phyloP scores from a whole-genome alignment of 2,797 vertebrate genomes.

The Chrysocyon brachyurus region DNA sequence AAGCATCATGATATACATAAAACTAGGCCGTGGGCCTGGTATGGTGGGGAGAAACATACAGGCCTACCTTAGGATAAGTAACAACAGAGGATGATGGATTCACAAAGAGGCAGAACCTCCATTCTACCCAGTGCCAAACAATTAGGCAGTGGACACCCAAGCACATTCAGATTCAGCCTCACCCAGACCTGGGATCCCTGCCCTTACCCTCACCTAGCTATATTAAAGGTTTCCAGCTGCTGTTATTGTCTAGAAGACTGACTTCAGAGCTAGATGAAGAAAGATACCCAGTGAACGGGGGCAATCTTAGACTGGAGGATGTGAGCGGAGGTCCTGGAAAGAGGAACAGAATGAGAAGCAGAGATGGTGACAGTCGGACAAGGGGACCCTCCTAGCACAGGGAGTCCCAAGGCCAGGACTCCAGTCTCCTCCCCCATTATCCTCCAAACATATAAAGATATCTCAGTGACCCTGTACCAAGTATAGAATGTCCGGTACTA shows the following conservation, averaged over 20 bases:
- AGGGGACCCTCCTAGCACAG: not conserved
- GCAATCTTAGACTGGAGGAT: conserved; percentile 32
- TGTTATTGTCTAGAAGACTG: conserved; percentile 57
- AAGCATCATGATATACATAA: not conserved
- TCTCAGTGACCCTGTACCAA: not conserved
- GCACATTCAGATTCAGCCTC: conserved; percentile 38
- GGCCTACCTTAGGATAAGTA: conserved; percentile 29
- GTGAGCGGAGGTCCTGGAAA: conserved; percentile 63
- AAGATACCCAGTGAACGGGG: not conserved
- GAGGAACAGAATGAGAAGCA: conserved; percentile 55
- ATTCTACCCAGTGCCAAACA: conserved; percentile 1
- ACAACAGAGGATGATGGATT: not conserved
- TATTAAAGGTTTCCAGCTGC: conserved; percentile 69
- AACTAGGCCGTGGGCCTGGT: not conserved
- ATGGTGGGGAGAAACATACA: not conserved
- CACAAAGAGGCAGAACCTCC: not conserved
- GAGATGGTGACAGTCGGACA: not conserved
- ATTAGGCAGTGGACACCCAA: not conserved
- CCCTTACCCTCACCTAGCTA: conserved; percentile 55
- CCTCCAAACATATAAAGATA: conserved; percentile 53
- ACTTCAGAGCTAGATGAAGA: conserved; percentile 70
- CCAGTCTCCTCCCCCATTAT: conserved; percentile 16
- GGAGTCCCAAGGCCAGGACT: not conserved
- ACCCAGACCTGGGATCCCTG: not conserved
- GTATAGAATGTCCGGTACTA: conserved; percentile 21